Evolutionary conservation across 2,113 vertebrate species (phyloP), one percentile per base, ranked within the genome.

Genomic region (Noctilio leporinus): DNA sequence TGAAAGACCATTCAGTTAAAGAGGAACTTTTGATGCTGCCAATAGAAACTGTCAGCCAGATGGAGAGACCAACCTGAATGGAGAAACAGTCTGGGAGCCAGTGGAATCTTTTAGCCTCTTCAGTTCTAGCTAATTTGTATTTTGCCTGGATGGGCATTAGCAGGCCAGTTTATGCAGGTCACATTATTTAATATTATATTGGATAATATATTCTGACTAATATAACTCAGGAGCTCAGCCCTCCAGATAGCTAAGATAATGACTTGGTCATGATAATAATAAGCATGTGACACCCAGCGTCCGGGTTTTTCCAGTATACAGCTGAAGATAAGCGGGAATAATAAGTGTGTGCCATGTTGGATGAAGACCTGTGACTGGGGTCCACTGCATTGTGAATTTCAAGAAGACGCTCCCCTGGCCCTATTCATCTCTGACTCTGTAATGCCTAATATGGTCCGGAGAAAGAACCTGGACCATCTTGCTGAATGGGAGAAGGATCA

Each of bases 1-100:
- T 81, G 76, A 83, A 84, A 80, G n/a, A 81, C 55, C n/a, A 90
- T 77, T 73, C 55, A 73, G 33, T 92, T 82, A 86, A 86, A 75
- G n/a, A 75, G 43, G 28, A 33, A 57, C 89, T 83, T 89, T 83
- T 69, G 81, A 91, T 89, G 30, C 49, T 80, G 76, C 47, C 12
- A 53, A 69, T 69, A 57, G 35, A 84, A 69, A 89, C 28, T 49
- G 3, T 30, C 78, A 69, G 78, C 80, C 53, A 16, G 40, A n/a
- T n/a, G 30, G 86, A 43, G 26, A 57, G 40, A 85, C 7, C 62
- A 84, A 49, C 22, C 35, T 59, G 38, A 47, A 55, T 38, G 38
- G 64, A 86, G 19, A 65, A 47, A 67, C 10, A 75, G 45, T 51
- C 40, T 49, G 3, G 11, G 24, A 24, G 20, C 6, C n/a, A 55